Evolutionary conservation across 2,888 invertebrate genomes (phyloP), one percentile per base, ranked within the genome.

Genomic region (Tanypteryx hageni): DNA sequence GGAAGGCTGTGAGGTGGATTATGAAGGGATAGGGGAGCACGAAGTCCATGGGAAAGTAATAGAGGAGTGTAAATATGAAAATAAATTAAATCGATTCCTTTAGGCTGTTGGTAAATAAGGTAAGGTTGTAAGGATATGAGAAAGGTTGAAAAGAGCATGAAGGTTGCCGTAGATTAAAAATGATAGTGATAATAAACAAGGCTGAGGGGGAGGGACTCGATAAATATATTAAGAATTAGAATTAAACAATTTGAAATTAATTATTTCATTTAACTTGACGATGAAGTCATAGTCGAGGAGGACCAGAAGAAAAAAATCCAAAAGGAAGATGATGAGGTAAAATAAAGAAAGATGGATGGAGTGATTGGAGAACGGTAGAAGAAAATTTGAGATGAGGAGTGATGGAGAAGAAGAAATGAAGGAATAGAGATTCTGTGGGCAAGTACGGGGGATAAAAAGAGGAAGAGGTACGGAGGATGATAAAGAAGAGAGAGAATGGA

Each of bases 21-120:
- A 11, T 18, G n/a, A 11, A 9, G n/a, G n/a, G n/a, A n/a, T n/a
- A 18, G 16, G 7, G n/a, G 11, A 0, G 11, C 0, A 7, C 0
- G 11, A 11, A 64, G 64, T 64, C 16, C 13, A 18, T 7, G 64
- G 7, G 11, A 18, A 18, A 64, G 7, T 0, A 7, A n/a, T 64
- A 13, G 16, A 4, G n/a, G 64, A 5, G 64, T 64, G n/a, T 64
- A 11, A 10, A 64, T 64, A 64, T 9, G n/a, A 7, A 11, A 10
- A 64, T 64, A 64, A 0, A 64, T 64, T 18, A 10, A 64, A 18
- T 18, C 11, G n/a, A 18, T 18, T 64, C 16, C 5, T 18, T 64
- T 18, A 18, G 11, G 16, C 7, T 64, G 0, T 64, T 5, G 16
- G 11, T 64, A 11, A 7, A 64, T n/a, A n/a, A n/a, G n/a, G n/a